Base-by-base conservation (phyloP, 2,113 vertebrate genomes). In the Carettochelys insculpta region DNA sequence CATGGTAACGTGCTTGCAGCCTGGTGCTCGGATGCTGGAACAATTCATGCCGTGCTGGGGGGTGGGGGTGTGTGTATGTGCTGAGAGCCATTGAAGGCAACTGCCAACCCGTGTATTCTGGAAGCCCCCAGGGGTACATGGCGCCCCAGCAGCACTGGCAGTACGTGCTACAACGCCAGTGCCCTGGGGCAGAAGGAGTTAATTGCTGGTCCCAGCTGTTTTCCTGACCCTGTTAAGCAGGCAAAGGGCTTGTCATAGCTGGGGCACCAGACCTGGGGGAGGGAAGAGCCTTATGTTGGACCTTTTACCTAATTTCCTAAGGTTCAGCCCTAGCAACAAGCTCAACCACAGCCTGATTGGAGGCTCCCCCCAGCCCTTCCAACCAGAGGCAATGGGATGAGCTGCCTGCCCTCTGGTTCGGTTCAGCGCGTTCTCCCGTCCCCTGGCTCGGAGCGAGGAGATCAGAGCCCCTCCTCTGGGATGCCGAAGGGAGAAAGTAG, bases 291-390 rank as follows among this genome's bases (percentile, higher is more conserved):
- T 86, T 4, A 0, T 0, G 47, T 92, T 68, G 91, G 94, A 94
- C 92, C 94, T 97, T 97, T 94, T 92, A 93, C 88, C 90, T 94
- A 85, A 92, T 96, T 96, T 96, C 84, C 71, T 73, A 80, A 92
- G 88, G 92, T 95, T 96, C 80, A 45, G 90, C 75, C 61, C 58
- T 92, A 83, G 94, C 90, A 95, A 88, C 89, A 2, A 65, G 71
- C 85, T 84, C n/a, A 85, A 81, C 3, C 4, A 48, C 1, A 1
- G 90, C 8, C 80, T 80, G 71, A 94, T 71, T 91, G 80, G 84
- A 92, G 88, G 75, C 6, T 1, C 27, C 0, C 1, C 80, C 68
- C 75, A 76, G 83, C 2, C 84, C 79, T 90, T 81, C 56, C 7
- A 54, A 65, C 45, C 52, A 43, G 52, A 11, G 45, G 50, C 61